Conservation (phyloP, 2,113 vertebrate genomes). For the Apistogramma diplotaenia region DNA sequence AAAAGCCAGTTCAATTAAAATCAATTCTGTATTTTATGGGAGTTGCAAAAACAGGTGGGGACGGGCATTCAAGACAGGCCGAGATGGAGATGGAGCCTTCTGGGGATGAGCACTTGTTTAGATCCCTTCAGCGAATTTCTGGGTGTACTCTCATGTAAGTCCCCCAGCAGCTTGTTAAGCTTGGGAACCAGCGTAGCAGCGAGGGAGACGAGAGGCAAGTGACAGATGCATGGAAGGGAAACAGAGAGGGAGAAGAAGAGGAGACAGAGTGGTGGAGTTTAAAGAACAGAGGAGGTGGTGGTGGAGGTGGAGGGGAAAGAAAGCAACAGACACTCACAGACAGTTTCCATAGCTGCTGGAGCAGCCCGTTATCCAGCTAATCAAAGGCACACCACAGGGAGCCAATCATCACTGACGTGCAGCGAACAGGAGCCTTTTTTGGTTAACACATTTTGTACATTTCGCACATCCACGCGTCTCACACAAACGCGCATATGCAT, state of each 20-base stretch:
- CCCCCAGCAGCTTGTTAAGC: constrained; percentile 70
- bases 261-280: constrained; percentile 35
- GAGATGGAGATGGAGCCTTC: constrained; percentile 44
- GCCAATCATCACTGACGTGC: constrained; percentile 56
- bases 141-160: constrained; percentile 45
- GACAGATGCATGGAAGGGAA: constrained; percentile 46
- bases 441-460: neutral
- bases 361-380: constrained; percentile 50
- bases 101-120: constrained; percentile 55
- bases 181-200: constrained; percentile 34
- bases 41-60: neutral
- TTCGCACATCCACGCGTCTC: neutral
- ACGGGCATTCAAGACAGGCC: neutral
- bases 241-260: constrained; percentile 28
- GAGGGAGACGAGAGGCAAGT: constrained; percentile 24
- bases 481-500: neutral
- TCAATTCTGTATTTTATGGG: too few species aligned
- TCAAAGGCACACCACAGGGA: constrained; percentile 61
- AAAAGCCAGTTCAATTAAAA: neutral
- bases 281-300: constrained; percentile 36
- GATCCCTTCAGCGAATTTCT: constrained; percentile 59
- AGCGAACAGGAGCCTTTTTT: constrained; percentile 9
- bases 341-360: constrained; percentile 27
- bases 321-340: constrained; percentile 9
- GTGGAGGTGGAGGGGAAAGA: constrained; percentile 19